Conservation (phyloP, 2,113 vertebrate genomes). For the Todiramphus saurophagus region DNA sequence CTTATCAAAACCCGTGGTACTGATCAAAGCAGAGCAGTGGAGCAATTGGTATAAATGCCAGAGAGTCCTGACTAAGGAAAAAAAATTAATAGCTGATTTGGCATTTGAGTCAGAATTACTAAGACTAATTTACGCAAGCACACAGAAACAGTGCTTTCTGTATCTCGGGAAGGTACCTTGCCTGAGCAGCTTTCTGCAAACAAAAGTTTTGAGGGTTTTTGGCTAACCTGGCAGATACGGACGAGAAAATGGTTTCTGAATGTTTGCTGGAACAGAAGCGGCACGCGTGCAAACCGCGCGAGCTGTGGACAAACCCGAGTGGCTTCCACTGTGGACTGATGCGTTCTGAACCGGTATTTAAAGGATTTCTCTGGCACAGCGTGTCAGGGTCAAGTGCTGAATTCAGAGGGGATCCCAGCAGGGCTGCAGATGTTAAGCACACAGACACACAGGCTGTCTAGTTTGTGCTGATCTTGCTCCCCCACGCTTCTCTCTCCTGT, state of each 20-base stretch:
- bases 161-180: neutral
- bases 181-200: neutral
- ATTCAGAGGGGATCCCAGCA: neutral
- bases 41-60: neutral
- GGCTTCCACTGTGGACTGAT: accelerated
- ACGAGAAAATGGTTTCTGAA: neutral
- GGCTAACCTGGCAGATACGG: neutral
- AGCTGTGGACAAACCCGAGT: neutral
- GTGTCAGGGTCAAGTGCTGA: neutral
- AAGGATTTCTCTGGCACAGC: neutral
- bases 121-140: neutral
- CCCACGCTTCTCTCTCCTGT: neutral
- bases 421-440: neutral
- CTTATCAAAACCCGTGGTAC: neutral
- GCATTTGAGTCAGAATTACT: neutral
- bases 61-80: neutral
- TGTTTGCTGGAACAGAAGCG: neutral
- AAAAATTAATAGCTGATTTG: neutral
- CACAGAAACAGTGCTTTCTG: accelerated
- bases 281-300: accelerated
- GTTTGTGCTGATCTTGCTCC: neutral
- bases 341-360: neutral
- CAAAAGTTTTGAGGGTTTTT: neutral
- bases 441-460: neutral
- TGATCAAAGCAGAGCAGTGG: neutral